Conservation (phyloP, 2,888 invertebrate genomes). For the Fragum whitleyi region DNA sequence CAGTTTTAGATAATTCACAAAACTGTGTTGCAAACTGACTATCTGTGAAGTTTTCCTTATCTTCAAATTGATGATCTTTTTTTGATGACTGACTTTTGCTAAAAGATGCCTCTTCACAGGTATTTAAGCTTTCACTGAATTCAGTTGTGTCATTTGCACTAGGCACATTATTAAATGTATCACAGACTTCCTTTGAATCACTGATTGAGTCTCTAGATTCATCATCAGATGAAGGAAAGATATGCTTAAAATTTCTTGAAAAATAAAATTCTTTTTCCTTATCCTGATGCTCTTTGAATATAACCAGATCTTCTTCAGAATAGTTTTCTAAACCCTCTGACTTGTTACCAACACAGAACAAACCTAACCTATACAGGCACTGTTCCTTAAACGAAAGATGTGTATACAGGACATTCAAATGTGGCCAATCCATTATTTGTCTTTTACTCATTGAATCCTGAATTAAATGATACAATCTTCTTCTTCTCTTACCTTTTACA, state of each 20-base stretch:
- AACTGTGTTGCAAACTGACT: background rate
- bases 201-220: background rate
- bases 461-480: slow-evolving; percentile 51
- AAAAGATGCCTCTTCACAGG: too few species aligned
- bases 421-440: slow-evolving; percentile 44
- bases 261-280: slow-evolving; percentile 30
- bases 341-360: slow-evolving; percentile 51
- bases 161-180: slow-evolving; percentile 6
- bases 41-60: background rate
- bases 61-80: background rate
- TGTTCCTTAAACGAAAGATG: slow-evolving; percentile 66
- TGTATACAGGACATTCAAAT: slow-evolving; percentile 54
- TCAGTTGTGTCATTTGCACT: background rate
- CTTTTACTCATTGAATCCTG: slow-evolving; percentile 51
- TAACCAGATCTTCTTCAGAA: slow-evolving; percentile 34
- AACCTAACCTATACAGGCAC: slow-evolving; percentile 64
- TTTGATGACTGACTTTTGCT: too few species aligned
- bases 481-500: slow-evolving; percentile 61
- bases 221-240: slow-evolving; percentile 23
- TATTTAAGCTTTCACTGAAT: background rate
- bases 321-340: slow-evolving; percentile 47
- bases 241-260: slow-evolving; percentile 18
- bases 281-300: slow-evolving; percentile 51
- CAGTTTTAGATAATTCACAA: too few species aligned
- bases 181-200: slow-evolving; percentile 21